Conservation (phyloP, 2,888 invertebrate genomes). For the Isoperla grammatica region DNA sequence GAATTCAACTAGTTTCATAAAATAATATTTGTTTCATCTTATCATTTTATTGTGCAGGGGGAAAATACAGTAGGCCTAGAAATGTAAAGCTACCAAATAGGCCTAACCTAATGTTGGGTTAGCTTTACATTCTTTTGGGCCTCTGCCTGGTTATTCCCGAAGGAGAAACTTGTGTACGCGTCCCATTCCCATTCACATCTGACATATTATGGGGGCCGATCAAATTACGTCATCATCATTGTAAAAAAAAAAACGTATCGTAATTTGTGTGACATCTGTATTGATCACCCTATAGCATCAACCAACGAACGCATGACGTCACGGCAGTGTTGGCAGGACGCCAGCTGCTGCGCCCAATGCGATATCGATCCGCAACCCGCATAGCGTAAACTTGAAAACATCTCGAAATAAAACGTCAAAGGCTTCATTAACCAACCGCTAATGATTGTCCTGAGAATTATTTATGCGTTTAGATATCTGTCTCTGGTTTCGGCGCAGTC, state of each 20-base stretch:
- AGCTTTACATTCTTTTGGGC: too few species aligned
- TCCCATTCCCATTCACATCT: constrained; percentile 1
- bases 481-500: too few species aligned
- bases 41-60: too few species aligned
- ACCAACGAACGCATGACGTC: constrained; percentile 25
- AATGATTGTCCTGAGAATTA: not conserved
- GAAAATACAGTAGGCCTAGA: too few species aligned
- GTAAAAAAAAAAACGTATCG: too few species aligned
- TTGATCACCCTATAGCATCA: constrained; percentile 22
- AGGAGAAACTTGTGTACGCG: not conserved
- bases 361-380: constrained; percentile 25
- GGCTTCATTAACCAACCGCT: not conserved
- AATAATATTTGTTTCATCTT: too few species aligned
- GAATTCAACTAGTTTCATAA: too few species aligned
- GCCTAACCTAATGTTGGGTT: too few species aligned
- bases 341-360: constrained; percentile 22
- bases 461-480: not conserved
- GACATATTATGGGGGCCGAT: too few species aligned
- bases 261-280: too few species aligned
- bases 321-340: constrained; percentile 21
- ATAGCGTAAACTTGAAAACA: constrained; percentile 9
- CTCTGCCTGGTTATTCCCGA: too few species aligned
- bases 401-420: not conserved
- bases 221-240: not conserved
- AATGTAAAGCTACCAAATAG: too few species aligned